These are phyloP conservation scores for Psittacula derbiana DNA, from an alignment of 2,797 vertebrate species.

Conservation along the genomic window DNA sequence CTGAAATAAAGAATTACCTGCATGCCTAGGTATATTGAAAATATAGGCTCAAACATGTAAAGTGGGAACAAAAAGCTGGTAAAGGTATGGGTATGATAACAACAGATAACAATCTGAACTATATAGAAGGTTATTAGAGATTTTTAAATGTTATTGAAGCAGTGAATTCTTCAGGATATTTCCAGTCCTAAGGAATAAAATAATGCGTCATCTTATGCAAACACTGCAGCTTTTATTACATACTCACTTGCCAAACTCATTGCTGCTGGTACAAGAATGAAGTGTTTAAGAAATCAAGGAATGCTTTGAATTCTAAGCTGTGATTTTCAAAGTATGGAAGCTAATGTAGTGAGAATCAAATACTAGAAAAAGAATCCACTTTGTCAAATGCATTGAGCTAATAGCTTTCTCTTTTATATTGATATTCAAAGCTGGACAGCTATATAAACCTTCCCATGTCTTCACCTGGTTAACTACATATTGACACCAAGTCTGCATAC, in stretches of 20 bases:
- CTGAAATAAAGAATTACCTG: not conserved
- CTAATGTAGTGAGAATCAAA: not conserved
- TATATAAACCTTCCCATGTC: not conserved
- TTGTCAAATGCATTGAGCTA: not conserved
- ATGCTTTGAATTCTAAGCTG: not conserved
- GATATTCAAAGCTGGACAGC: not conserved
- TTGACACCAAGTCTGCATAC: not conserved
- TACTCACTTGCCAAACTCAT: not conserved
- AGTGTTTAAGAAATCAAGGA: not conserved
- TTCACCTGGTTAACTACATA: not conserved
- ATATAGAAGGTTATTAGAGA: not conserved
- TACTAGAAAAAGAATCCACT: not conserved
- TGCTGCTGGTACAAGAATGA: not conserved
- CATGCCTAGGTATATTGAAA: not conserved
- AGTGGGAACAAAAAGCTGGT: fast-evolving
- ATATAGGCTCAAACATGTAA: not conserved
- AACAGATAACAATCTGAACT: not conserved
- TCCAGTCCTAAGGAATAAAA: not conserved
- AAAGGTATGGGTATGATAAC: not conserved
- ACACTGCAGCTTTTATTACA: not conserved
- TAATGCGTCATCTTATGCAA: not conserved
- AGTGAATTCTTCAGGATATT: not conserved
- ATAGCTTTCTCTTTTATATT: not conserved
- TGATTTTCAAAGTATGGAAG: not conserved
- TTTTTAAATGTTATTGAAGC: not conserved